Conservation (phyloP, 1,140 invertebrate species). For the Asobara japonica region DNA sequence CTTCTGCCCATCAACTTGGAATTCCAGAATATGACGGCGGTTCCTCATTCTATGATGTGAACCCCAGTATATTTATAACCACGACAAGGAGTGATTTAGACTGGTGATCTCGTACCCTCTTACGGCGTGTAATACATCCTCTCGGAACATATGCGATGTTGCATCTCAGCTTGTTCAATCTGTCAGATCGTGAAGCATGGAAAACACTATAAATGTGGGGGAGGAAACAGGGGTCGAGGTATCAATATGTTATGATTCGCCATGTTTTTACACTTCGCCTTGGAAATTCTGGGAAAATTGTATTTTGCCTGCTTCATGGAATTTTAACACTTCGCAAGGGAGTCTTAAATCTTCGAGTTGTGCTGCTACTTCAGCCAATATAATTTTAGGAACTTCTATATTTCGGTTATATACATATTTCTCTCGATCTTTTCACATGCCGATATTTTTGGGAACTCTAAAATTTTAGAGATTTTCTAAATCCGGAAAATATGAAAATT, state of each 20-base stretch:
- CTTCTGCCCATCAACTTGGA: not conserved
- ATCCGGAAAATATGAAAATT: too few species aligned
- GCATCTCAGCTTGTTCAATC: constrained; percentile 12
- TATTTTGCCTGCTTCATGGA: too few species aligned
- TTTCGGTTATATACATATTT: too few species aligned
- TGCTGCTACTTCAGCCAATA: too few species aligned
- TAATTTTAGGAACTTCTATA: too few species aligned
- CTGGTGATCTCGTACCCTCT: not conserved
- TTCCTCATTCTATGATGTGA: constrained; percentile 28
- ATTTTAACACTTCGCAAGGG: too few species aligned
- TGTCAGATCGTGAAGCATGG: constrained; percentile 23
- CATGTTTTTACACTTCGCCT: not conserved
- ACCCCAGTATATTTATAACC: constrained; percentile 22
- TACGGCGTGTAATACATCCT: constrained; percentile 18
- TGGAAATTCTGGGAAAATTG: not conserved
- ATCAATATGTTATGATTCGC: not conserved
- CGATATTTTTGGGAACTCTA: too few species aligned
- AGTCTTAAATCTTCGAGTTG: too few species aligned
- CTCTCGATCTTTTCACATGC: too few species aligned
- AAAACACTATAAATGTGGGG: not conserved
- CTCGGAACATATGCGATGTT: constrained; percentile 17
- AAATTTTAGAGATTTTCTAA: too few species aligned
- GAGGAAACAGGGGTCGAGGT: not conserved
- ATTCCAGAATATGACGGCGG: not conserved
- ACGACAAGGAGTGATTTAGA: constrained; percentile 14